These are phyloP conservation scores for Drosophila tripunctata DNA, from an alignment of 2,888 invertebrate genomes.

Conservation along the genomic window DNA sequence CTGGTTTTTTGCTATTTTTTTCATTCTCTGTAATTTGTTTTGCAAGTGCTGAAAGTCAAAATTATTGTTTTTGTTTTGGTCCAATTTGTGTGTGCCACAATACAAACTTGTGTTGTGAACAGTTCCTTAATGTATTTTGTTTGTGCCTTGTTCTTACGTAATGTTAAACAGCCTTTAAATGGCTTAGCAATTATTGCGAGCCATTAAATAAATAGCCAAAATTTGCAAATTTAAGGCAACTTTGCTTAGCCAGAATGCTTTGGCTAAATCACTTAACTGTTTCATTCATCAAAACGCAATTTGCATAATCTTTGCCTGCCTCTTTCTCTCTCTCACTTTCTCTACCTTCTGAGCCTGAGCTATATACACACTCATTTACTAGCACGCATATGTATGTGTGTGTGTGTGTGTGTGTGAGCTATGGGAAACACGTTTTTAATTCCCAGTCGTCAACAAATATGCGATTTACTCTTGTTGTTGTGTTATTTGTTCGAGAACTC, in stretches of 20 bases:
- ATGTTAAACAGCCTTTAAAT: slow-evolving; percentile 1
- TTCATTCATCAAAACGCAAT: slow-evolving; percentile 47
- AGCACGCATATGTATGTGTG: background rate
- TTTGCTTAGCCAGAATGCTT: slow-evolving; percentile 21
- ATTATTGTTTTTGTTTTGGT: slow-evolving; percentile 16
- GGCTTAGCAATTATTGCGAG: slow-evolving; percentile 26
- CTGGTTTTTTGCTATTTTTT: no score
- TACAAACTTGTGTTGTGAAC: background rate
- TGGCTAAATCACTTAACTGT: slow-evolving; percentile 47
- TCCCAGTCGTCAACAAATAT: slow-evolving; percentile 65
- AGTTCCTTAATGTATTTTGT: slow-evolving; percentile 9
- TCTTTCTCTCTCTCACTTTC: background rate
- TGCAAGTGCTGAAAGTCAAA: slow-evolving; percentile 18
- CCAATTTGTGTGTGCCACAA: background rate
- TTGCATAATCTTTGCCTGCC: slow-evolving; percentile 34
- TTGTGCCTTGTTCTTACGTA: slow-evolving; percentile 6
- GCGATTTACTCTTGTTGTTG: slow-evolving; percentile 37
- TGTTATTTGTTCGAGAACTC: slow-evolving; percentile 49
- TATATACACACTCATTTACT: slow-evolving; percentile 6
- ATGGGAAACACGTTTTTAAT: slow-evolving; percentile 64
- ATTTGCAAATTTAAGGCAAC: slow-evolving; percentile 24
- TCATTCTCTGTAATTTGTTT: no score
- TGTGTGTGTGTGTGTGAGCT: slow-evolving; percentile 14
- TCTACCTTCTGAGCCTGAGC: background rate
- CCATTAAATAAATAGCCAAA: slow-evolving; percentile 39